Base-by-base conservation (phyloP, 2,113 vertebrate genomes). In the Scatophagus argus region DNA sequence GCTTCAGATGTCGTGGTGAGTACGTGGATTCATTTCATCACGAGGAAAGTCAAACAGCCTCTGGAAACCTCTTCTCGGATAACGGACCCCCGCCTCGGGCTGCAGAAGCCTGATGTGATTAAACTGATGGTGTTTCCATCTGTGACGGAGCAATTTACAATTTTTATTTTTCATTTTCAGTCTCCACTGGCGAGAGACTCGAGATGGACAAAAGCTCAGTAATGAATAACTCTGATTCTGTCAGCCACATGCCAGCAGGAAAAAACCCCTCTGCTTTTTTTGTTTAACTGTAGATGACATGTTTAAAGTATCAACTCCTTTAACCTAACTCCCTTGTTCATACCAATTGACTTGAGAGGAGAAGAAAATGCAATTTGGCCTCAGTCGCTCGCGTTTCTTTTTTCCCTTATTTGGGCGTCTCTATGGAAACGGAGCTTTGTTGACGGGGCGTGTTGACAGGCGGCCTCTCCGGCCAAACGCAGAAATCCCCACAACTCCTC, bases 401-500 rank as follows among this genome's bases (percentile, higher is more conserved):
- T 67, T 63, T 38, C 72, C 67, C 64, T 8, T 84, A 76, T 91
- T 88, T 88, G 77, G 75, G 68, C 2, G 77, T 88, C 46, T 86
- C 88, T 27, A 78, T 90, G 88, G 87, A 81, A 82, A 90, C 86
- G 0, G 25, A 5, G 84, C 62, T 74, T 83, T 90, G 85, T 90
- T 90, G 86, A 91, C 25, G 72, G 74, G 59, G 69, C 68, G 87
- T 83, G 88, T 83, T 91, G 87, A 93, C 88, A 92, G 87, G 59
- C 52, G 29, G 73, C 79, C 83, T 62, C 68, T 32, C 2, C 16
- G 29, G 87, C 88, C 89, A 86, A 87, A 84, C 74, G 76, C 65
- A 83, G 71, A 81, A 91, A 90, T 89, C 84, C 85, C 81, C 74
- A 49, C 39, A 31, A 73, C 79, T 83, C 79, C 81, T 85, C 66